Conservation (phyloP, 2,797 vertebrate species). For the Phrynocephalus forsythii region DNA sequence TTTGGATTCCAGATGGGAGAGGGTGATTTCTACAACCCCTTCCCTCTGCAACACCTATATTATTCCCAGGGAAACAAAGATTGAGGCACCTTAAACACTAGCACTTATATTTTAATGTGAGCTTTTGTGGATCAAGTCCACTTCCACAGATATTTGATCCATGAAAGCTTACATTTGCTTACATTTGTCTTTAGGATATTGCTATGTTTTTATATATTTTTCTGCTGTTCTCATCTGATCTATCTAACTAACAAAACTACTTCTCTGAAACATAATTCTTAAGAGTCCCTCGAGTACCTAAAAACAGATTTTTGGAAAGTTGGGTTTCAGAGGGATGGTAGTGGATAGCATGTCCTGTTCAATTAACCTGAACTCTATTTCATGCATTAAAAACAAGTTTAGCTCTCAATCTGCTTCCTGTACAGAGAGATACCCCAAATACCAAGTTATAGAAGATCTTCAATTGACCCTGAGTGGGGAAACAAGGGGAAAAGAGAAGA, state of each 20-base stretch:
- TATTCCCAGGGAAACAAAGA: neutral
- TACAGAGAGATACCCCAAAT: neutral
- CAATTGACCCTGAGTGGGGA: neutral
- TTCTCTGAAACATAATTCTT: neutral
- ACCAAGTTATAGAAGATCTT: neutral
- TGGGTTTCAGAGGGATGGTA: neutral
- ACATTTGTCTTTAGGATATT: no score
- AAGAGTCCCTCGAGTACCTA: neutral
- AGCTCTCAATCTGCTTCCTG: neutral
- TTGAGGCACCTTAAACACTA: no score
- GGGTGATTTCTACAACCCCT: neutral
- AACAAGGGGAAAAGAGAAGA: neutral
- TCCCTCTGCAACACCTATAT: neutral
- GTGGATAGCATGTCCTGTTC: neutral
- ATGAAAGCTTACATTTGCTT: no score
- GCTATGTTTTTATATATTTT: no score
- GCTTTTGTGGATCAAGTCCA: no score
- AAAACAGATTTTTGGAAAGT: neutral
- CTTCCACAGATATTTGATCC: no score
- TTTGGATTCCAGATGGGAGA: neutral
- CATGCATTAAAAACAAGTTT: neutral
- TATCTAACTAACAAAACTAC: no score
- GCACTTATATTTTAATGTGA: no score
- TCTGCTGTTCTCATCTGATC: no score
- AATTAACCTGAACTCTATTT: neutral